Base-by-base conservation (phyloP, 2,797 vertebrate species). In the Euthynnus affinis region DNA sequence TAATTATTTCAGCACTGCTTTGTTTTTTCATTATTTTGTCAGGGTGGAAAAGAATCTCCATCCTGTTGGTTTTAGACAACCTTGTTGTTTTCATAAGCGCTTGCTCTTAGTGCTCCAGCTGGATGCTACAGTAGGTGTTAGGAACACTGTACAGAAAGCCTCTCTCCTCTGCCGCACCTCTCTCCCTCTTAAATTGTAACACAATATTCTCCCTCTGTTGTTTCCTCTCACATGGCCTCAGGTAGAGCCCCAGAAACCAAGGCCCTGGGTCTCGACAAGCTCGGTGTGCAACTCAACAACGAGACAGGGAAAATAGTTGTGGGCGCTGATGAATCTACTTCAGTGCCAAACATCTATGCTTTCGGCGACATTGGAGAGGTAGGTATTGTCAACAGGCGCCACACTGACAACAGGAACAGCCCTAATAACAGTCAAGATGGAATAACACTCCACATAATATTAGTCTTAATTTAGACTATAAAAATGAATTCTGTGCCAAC, bases 351-450 rank as follows among this genome's bases (percentile, higher is more conserved):
- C 88, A 95, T 99, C 88, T 99, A 95, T 13, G 97, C 98, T 75
- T 87, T 99, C 1, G 98, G 98, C 68, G 98, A 99, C 78, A 95
- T 98, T 61, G 88, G 96, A 0, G 96, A 99, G 97, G 98, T 99
- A 94, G 1, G 74, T 2, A 2, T 46, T 34, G 58, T 78, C 46
- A 55, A 1, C 63, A 65, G 48, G 63, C 12, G 1, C 44, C 17
- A 49, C 29, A 5, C 52, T 61, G 67, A 70, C 48, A 22, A 37
- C 61, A 65, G 34, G 37, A 52, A 60, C 44, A 9, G 20, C 32
- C 25, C 34, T 10, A 13, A 74, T 29, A 42, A 32, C 27, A 60
- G n/a, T 53, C 14, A 2, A 7, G 22, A 17, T 40, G 20, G 20
- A 17, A 60, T 79, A 83, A 22, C 17, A 25, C n/a, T 27, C 18